Evolutionary conservation across 23 tunicate genomes (phyloP).

Genomic region (Aplidium turbinatum): DNA sequence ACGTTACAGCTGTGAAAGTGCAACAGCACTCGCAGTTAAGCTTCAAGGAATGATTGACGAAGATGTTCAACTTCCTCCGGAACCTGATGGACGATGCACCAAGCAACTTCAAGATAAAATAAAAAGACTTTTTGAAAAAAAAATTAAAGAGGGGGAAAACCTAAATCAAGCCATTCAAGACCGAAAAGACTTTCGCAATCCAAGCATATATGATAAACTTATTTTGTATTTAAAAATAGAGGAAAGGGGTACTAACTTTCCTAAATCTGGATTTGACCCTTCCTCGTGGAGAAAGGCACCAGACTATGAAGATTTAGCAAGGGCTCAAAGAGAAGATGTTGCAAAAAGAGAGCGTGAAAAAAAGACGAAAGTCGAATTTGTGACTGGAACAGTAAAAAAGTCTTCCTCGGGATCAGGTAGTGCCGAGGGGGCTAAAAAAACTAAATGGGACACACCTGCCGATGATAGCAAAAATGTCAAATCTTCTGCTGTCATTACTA

Average conservation of each 20-base stretch:
- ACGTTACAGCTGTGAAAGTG: conserved; percentile 80
- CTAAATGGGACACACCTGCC: conserved; percentile 76
- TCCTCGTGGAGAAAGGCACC: conserved; percentile 79
- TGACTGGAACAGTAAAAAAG: conserved; percentile 67
- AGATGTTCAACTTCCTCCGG: conserved; percentile 62
- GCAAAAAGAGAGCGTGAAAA: conserved; percentile 75
- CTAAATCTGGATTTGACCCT: conserved; percentile 83
- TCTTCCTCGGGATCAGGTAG: conserved; percentile 15
- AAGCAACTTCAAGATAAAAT: conserved; percentile 65
- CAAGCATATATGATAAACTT: conserved; percentile 92
- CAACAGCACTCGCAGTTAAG: conserved; percentile 75
- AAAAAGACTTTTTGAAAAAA: conserved; percentile 55
- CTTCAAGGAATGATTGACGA: conserved; percentile 49
- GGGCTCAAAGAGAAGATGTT: conserved; percentile 82
- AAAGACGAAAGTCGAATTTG: conserved; percentile 87
- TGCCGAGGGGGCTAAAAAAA: conserved; percentile 51
- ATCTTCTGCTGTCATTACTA: not conserved
- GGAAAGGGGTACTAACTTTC: conserved; percentile 94
- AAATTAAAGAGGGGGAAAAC: conserved; percentile 63
- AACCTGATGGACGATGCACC: conserved; percentile 71
- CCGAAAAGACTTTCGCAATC: conserved; percentile 92
- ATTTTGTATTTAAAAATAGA: conserved; percentile 75
- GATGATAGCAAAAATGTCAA: not conserved
- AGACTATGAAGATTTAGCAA: conserved; percentile 75
- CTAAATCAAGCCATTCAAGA: conserved; percentile 67